Conservation (phyloP, 2,113 vertebrate species). For the Vireo altiloquus region DNA sequence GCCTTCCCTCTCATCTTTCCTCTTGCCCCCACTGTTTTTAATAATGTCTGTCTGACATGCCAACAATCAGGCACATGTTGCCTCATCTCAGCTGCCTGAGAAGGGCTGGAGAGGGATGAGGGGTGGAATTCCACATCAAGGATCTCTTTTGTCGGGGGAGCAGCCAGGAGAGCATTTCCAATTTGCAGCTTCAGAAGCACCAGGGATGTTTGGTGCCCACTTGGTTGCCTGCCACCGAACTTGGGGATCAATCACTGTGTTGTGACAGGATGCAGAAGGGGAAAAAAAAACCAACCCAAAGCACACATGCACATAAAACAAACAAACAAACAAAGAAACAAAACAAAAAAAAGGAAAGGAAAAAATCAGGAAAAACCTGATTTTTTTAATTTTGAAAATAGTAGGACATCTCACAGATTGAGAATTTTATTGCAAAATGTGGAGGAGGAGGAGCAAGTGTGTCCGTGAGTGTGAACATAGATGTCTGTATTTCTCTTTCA, state of each 20-base stretch:
- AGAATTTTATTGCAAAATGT: background rate
- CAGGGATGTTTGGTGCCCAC: constrained; percentile 8
- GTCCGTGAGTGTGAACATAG: background rate
- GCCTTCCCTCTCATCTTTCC: constrained; percentile 12
- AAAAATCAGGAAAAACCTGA: background rate
- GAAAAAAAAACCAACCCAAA: background rate
- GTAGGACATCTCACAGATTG: background rate
- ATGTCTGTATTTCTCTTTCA: background rate
- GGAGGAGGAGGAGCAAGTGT: background rate
- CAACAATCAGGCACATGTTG: constrained; percentile 58
- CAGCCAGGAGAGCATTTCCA: constrained; percentile 57
- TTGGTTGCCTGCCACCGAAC: constrained; percentile 38
- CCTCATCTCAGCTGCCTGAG: constrained; percentile 68
- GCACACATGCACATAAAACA: background rate
- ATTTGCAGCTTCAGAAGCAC: constrained; percentile 65
- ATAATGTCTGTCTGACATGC: constrained; percentile 61
- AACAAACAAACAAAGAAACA: too few species aligned
- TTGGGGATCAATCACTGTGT: constrained; percentile 7
- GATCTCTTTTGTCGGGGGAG: constrained; percentile 33
- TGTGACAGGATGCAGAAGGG: background rate
- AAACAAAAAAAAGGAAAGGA: fast-evolving
- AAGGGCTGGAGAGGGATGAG: constrained; percentile 44
- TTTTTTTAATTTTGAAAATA: background rate
- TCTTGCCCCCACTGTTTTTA: constrained; percentile 56
- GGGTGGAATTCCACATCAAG: constrained; percentile 64